phyloP scores from a whole-genome alignment of 1,140 invertebrate species.

The Calycopis cecrops region DNA sequence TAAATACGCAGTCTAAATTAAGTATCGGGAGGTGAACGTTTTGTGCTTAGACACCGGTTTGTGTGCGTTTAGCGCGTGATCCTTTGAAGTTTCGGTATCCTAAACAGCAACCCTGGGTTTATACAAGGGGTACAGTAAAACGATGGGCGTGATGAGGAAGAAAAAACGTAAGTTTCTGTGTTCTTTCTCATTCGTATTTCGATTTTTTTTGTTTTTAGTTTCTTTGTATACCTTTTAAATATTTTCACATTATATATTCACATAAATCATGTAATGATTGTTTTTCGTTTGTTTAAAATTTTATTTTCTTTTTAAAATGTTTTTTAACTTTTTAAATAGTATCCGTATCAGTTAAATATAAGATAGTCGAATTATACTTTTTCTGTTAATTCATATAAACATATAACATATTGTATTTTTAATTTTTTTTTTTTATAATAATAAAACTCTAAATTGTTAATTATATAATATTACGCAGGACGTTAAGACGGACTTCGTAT shows the following conservation, averaged over 20 bases:
- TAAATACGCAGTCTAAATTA: slow-evolving; percentile 17
- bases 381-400: too few species aligned
- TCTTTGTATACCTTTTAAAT: too few species aligned
- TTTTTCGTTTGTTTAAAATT: too few species aligned
- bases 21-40: slow-evolving; percentile 47
- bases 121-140: slow-evolving; percentile 23
- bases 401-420: too few species aligned
- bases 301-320: too few species aligned
- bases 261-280: too few species aligned
- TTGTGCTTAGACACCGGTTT: slow-evolving; percentile 43
- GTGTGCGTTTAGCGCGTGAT: slow-evolving; percentile 46
- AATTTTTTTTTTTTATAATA: slow-evolving; percentile 5
- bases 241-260: too few species aligned
- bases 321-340: too few species aligned
- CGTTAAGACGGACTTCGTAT: too few species aligned
- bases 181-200: neutral
- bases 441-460: slow-evolving; percentile 35
- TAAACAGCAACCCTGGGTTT: slow-evolving; percentile 26
- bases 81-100: slow-evolving; percentile 31
- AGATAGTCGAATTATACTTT: too few species aligned
- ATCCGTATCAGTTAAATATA: too few species aligned
- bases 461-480: too few species aligned
- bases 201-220: neutral
- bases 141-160: slow-evolving; percentile 66
- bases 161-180: slow-evolving; percentile 62